These are phyloP conservation scores for Enhydra lutris DNA, from an alignment of 2,113 vertebrate species.

Conservation along the genomic window DNA sequence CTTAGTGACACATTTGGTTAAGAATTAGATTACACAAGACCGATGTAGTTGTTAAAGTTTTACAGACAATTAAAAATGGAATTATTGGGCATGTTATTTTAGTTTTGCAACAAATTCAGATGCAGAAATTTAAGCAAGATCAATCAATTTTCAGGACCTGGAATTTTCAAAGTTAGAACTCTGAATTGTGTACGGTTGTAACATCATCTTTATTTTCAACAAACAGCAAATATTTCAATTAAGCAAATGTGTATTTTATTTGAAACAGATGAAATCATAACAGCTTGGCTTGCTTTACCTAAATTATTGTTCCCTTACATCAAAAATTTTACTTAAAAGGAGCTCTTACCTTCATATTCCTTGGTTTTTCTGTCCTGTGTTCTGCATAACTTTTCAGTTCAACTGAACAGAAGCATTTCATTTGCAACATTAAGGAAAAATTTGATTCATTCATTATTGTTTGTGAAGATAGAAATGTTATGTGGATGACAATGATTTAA, in stretches of 20 bases:
- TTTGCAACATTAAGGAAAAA: background rate
- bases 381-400: constrained; percentile 24
- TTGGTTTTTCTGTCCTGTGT: background rate
- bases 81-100: constrained; percentile 64
- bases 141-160: constrained; percentile 17
- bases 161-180: constrained; percentile 51
- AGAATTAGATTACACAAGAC: constrained; percentile 29
- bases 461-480: constrained; percentile 42
- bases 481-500: constrained; percentile 50
- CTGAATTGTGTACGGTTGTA: background rate
- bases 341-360: background rate
- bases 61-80: constrained; percentile 35
- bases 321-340: background rate
- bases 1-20: constrained; percentile 68
- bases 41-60: constrained; percentile 41
- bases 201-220: constrained; percentile 37
- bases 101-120: constrained; percentile 54
- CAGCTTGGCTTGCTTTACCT: constrained; percentile 41
- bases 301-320: constrained; percentile 39
- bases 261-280: constrained; percentile 35
- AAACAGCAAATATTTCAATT: constrained; percentile 19
- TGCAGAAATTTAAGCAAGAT: constrained; percentile 39
- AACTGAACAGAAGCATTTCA: constrained; percentile 8
- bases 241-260: constrained; percentile 47
- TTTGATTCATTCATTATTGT: constrained; percentile 15